Evolutionary conservation across 2,888 invertebrate genomes (phyloP), one percentile per base, ranked within the genome.

Genomic region (Biston betularia): DNA sequence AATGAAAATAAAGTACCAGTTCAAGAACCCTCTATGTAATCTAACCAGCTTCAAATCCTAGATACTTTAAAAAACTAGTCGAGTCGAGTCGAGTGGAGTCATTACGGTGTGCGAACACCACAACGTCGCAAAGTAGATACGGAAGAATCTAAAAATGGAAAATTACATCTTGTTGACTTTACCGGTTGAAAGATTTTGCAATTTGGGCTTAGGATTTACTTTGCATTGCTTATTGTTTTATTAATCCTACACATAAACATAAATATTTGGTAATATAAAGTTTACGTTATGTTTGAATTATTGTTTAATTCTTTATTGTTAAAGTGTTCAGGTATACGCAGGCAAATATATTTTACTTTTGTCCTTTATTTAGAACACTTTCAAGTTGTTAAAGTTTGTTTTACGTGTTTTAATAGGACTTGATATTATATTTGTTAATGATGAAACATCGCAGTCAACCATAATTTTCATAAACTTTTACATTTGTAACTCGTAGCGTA

Each of bases 161-260:
- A 34, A 46, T 56, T 46, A n/a, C 45, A 44, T 49, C n/a, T 48
- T 58, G 49, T 58, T 58, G 48, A 58, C 42, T 49, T 58, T 58
- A 42, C 15, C 49, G 42, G 48, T 24, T 49, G 58, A 49, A 40
- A 50, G 49, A 49, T 40, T 58, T 42, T 58, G 42, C 33, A 54
- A 54, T 54, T 54, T 54, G 42, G 40, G 54, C n/a, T 44, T 12
- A 8, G n/a, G 4, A 42, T 9, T 54, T 54, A 56, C 14, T 35
- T 56, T 46, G 45, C 34, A 42, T 56, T 46, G 14, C n/a, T 54
- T 54, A 33, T 54, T 42, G 42, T 54, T 42, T 40, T 42, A 54
- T 54, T 15, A 54, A 44, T 42, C 12, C 33, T 24, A 42, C 12
- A 42, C 12, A 24, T 6, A 44, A n/a, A n/a, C n/a, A n/a, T 8